Conservation (phyloP, 1,140 invertebrate species). For the Drosophila yakuba region DNA sequence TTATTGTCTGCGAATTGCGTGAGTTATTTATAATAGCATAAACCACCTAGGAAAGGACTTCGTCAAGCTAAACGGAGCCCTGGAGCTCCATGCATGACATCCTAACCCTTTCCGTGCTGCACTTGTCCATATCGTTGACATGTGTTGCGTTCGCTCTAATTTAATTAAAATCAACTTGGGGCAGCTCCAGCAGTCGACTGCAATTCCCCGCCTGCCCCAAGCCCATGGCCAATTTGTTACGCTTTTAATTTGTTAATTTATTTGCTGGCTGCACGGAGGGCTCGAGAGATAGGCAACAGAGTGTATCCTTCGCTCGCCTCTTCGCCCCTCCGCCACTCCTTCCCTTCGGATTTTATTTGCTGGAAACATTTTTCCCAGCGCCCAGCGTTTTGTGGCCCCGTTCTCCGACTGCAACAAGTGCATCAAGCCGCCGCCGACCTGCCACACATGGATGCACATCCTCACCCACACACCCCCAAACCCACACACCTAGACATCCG, state of each 20-base stretch:
- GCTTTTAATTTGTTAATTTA: conserved; percentile 83
- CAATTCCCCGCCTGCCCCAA: conserved; percentile 23
- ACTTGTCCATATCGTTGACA: conserved; percentile 59
- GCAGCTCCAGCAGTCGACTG: conserved; percentile 39
- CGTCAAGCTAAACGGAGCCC: not conserved
- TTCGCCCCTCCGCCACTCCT: not conserved
- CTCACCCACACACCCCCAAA: conserved; percentile 3
- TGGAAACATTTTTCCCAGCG: conserved; percentile 46
- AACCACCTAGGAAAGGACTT: not conserved
- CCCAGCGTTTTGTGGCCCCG: conserved; percentile 36
- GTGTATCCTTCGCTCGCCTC: conserved; percentile 5
- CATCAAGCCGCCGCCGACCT: conserved; percentile 53
- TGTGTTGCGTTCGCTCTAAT: conserved; percentile 66
- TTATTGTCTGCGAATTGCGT: too few relatives aligned
- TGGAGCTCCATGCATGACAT: not conserved
- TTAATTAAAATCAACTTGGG: conserved; percentile 80
- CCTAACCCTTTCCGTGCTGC: not conserved
- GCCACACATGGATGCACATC: conserved; percentile 48
- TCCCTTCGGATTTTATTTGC: conserved; percentile 47
- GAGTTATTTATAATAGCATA: not conserved
- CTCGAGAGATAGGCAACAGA: conserved; percentile 7
- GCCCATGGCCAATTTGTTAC: conserved; percentile 70
- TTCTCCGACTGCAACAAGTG: conserved; percentile 64
- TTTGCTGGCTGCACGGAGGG: conserved; percentile 55
- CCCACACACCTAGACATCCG: conserved; percentile 3